phyloP scores from a whole-genome alignment of 2,888 invertebrate species.

The Drosophila antonietae region DNA sequence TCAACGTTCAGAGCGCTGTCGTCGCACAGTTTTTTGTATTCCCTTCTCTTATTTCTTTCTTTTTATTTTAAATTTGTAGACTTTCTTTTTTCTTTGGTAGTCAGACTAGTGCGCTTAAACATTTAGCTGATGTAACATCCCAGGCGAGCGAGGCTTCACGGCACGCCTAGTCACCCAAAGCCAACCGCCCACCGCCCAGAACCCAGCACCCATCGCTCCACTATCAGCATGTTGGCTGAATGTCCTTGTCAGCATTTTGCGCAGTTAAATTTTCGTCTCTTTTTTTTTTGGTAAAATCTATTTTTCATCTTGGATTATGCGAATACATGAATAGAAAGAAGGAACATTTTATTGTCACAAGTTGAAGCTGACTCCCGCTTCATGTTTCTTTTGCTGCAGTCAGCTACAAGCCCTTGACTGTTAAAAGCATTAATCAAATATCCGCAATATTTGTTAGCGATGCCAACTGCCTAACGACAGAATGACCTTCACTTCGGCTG shows the following conservation, averaged over 20 bases:
- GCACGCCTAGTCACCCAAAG: slow-evolving; percentile 21
- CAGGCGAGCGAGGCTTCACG: slow-evolving; percentile 45
- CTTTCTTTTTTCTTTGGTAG: slow-evolving; percentile 43
- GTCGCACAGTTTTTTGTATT: slow-evolving; percentile 39
- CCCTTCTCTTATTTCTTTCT: slow-evolving; percentile 20
- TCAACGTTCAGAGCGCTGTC: slow-evolving; percentile 60
- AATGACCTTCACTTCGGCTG: slow-evolving; percentile 22
- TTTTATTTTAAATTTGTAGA: slow-evolving; percentile 58
- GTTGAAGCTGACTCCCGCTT: slow-evolving; percentile 43
- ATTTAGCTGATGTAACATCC: slow-evolving; percentile 78
- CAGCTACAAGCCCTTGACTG: slow-evolving; percentile 5
- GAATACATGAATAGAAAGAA: slow-evolving; percentile 73
- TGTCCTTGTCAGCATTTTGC: slow-evolving; percentile 78
- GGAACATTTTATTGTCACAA: slow-evolving; percentile 75
- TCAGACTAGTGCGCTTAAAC: slow-evolving; percentile 72
- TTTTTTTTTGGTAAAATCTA: slow-evolving; percentile 66
- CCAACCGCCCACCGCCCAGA: not conserved
- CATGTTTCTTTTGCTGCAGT: not conserved
- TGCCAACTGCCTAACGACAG: slow-evolving; percentile 14
- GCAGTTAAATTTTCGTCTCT: slow-evolving; percentile 58
- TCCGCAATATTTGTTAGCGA: slow-evolving; percentile 52
- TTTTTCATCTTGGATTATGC: slow-evolving; percentile 78
- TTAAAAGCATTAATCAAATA: slow-evolving; percentile 70
- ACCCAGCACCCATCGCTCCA: slow-evolving; percentile 11
- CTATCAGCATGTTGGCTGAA: slow-evolving; percentile 45